phyloP scores from a whole-genome alignment of 2,113 vertebrate genomes.

The Leucopsar rothschildi region DNA sequence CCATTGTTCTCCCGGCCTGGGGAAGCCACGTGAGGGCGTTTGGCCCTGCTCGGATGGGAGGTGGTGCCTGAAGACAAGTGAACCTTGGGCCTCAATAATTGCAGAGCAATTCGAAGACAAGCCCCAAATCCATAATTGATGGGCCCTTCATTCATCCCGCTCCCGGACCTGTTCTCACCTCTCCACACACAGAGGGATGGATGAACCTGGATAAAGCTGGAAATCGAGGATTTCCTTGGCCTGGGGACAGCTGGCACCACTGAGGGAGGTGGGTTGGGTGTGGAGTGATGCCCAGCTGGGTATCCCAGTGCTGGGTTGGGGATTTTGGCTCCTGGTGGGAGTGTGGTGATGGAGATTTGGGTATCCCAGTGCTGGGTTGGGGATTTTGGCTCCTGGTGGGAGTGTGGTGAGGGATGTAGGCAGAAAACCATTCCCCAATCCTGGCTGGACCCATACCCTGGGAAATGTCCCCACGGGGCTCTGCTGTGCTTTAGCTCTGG shows the following conservation, averaged over 20 bases:
- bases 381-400: not conserved
- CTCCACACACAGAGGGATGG: rapidly evolving
- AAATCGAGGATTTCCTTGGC: not conserved
- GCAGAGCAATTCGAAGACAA: slow-evolving; percentile 54
- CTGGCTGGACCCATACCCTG: not conserved
- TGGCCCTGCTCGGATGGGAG: not conserved
- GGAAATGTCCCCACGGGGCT: rapidly evolving
- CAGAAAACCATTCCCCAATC: rapidly evolving
- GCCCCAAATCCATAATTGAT: slow-evolving; percentile 65
- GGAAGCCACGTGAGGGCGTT: not conserved
- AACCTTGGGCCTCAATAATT: slow-evolving; percentile 59
- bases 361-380: not conserved
- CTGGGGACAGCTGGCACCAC: rapidly evolving
- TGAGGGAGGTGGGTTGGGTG: not conserved
- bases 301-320: not conserved
- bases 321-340: not conserved
- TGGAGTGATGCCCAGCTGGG: rapidly evolving
- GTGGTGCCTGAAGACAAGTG: not conserved
- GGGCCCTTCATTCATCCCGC: not conserved
- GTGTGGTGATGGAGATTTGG: not conserved
- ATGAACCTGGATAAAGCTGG: not conserved
- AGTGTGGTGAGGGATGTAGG: not conserved
- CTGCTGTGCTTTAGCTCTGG: not conserved
- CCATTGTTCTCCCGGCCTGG: slow-evolving; percentile 38
- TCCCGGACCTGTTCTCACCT: not conserved